Conservation (phyloP, 2,888 invertebrate species). For the Drosophila tripunctata region DNA sequence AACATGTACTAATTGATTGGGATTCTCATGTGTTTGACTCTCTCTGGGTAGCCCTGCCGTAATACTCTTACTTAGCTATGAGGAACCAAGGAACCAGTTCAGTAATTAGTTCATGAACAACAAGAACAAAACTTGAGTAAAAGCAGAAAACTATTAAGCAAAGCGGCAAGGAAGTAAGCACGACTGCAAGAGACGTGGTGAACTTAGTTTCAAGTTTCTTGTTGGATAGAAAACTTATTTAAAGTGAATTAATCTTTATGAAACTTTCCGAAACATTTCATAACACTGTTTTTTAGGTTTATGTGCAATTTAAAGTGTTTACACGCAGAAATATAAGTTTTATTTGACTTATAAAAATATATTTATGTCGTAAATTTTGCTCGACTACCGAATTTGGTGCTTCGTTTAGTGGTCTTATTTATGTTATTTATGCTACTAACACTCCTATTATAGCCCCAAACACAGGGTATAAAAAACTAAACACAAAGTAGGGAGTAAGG, state of each 20-base stretch:
- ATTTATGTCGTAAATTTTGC: too few species aligned
- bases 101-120: slow-evolving; percentile 68
- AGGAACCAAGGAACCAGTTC: slow-evolving; percentile 34
- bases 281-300: too few species aligned
- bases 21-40: neutral
- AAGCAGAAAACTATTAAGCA: neutral
- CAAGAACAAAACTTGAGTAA: slow-evolving; percentile 11
- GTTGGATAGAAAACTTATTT: too few species aligned
- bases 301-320: too few species aligned
- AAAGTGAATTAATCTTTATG: too few species aligned
- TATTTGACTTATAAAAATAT: too few species aligned
- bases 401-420: too few species aligned
- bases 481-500: slow-evolving; percentile 27
- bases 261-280: too few species aligned
- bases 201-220: neutral
- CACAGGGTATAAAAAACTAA: slow-evolving; percentile 18
- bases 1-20: slow-evolving; percentile 54
- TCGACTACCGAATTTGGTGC: too few species aligned
- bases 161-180: neutral
- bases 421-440: neutral
- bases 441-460: neutral
- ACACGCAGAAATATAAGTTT: too few species aligned
- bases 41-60: slow-evolving; percentile 9
- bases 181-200: neutral
- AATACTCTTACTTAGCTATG: slow-evolving; percentile 41